phyloP scores from a whole-genome alignment of 2,113 vertebrate species.

The Saccopteryx leptura region DNA sequence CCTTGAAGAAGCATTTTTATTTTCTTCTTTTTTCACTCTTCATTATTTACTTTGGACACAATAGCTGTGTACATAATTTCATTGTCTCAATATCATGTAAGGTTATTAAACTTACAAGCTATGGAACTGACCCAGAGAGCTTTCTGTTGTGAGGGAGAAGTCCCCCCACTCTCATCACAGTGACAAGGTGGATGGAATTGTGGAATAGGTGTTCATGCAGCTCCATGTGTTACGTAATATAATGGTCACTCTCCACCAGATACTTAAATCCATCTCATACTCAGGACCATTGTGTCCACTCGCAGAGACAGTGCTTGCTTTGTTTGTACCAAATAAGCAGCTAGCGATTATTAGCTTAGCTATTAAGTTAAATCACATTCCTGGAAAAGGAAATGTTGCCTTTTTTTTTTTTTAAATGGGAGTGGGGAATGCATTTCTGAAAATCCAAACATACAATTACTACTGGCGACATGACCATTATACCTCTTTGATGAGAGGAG shows the following conservation, averaged over 20 bases:
- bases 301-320: slow-evolving; percentile 81
- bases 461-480: slow-evolving; percentile 35
- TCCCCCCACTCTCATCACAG: slow-evolving; percentile 30
- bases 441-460: slow-evolving; percentile 55
- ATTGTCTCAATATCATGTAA: slow-evolving; percentile 38
- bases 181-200: slow-evolving; percentile 67
- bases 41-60: slow-evolving; percentile 54
- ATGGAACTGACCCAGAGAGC: slow-evolving; percentile 20
- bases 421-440: slow-evolving; percentile 58
- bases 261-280: slow-evolving; percentile 77
- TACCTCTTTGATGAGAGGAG: slow-evolving; percentile 61
- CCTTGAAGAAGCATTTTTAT: background rate
- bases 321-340: slow-evolving; percentile 75
- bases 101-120: slow-evolving; percentile 54
- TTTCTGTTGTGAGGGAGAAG: slow-evolving; percentile 58
- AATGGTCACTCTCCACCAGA: slow-evolving; percentile 78
- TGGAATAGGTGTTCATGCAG: slow-evolving; percentile 63
- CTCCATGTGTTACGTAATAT: slow-evolving; percentile 70
- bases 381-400: slow-evolving; percentile 77
- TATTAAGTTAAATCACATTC: slow-evolving; percentile 81
- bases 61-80: slow-evolving; percentile 59
- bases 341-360: slow-evolving; percentile 80
- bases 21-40: background rate
- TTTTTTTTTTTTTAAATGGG: slow-evolving; percentile 44
- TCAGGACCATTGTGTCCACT: slow-evolving; percentile 74